Evolutionary conservation across 2,797 vertebrate species (phyloP).

Genomic region (Periparus ater): DNA sequence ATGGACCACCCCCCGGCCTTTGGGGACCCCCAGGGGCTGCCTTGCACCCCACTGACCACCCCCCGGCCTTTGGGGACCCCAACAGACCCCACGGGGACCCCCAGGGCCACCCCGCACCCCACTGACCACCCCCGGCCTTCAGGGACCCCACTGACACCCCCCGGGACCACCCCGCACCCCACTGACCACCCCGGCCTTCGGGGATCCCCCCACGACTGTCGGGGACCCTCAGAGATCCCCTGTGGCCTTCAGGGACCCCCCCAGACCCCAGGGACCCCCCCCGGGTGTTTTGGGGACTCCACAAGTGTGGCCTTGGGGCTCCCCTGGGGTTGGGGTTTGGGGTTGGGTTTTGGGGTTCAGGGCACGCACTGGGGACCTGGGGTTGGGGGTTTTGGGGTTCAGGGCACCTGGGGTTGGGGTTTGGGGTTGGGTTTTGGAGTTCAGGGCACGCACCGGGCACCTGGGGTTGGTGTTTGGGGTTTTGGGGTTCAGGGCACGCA

Average conservation of each 20-base stretch:
- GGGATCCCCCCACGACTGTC: neutral
- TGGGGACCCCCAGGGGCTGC: neutral
- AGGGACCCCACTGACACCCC: neutral
- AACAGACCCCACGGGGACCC: neutral
- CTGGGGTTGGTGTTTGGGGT: too few species aligned
- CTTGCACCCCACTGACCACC: too few species aligned
- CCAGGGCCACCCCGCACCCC: neutral
- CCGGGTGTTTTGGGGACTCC: neutral
- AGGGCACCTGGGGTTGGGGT: too few species aligned
- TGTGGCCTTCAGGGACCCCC: neutral
- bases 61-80: neutral
- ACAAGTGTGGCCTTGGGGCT: neutral
- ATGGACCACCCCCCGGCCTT: too few species aligned
- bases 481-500: too few species aligned
- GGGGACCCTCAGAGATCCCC: neutral
- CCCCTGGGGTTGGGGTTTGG: neutral
- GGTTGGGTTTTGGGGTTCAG: neutral
- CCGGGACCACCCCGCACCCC: neutral
- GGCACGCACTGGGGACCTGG: too few species aligned
- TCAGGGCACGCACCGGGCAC: too few species aligned
- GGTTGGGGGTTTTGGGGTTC: neutral
- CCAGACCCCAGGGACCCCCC: neutral
- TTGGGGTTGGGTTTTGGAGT: too few species aligned
- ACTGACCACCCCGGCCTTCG: too few species aligned
- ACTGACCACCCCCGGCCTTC: too few species aligned